Evolutionary conservation across 2,888 invertebrate species (phyloP).

Genomic region (Leucoptera coffeella): DNA sequence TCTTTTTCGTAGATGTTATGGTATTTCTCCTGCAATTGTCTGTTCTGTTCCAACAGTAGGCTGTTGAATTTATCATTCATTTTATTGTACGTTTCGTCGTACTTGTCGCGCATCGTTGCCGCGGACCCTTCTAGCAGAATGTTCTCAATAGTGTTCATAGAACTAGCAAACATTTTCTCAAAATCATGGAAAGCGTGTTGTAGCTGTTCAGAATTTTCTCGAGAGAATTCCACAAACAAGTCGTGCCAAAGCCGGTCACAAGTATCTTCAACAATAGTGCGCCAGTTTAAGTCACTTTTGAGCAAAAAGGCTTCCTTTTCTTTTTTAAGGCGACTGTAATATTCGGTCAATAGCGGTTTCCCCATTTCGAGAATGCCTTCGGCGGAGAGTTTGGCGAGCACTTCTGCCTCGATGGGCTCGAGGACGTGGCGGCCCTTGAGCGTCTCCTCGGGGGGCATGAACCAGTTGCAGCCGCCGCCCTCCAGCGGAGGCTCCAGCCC

Average conservation of each 20-base stretch:
- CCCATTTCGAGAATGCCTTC: conserved; percentile 20
- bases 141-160: conserved; percentile 21
- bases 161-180: conserved; percentile 15
- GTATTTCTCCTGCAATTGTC: conserved; percentile 19
- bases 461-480: conserved; percentile 34
- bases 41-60: conserved; percentile 21
- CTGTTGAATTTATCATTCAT: conserved; percentile 18
- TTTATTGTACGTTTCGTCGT: conserved; percentile 13
- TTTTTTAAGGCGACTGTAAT: conserved; percentile 14
- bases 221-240: conserved; percentile 11
- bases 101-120: conserved; percentile 16
- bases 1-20: conserved; percentile 15
- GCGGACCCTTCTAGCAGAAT: conserved; percentile 19
- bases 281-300: conserved; percentile 22
- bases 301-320: conserved; percentile 14
- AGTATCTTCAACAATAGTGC: conserved; percentile 11
- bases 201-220: conserved; percentile 18
- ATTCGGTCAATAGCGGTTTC: conserved; percentile 12
- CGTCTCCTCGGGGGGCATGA: conserved; percentile 22
- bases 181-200: conserved; percentile 20
- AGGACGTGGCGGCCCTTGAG: conserved; percentile 20
- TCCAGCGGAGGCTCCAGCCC: conserved; percentile 30
- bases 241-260: conserved; percentile 14
- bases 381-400: conserved; percentile 18
- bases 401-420: conserved; percentile 19